Conservation (phyloP, 1,140 invertebrate species). For the Copidosoma floridanum region DNA sequence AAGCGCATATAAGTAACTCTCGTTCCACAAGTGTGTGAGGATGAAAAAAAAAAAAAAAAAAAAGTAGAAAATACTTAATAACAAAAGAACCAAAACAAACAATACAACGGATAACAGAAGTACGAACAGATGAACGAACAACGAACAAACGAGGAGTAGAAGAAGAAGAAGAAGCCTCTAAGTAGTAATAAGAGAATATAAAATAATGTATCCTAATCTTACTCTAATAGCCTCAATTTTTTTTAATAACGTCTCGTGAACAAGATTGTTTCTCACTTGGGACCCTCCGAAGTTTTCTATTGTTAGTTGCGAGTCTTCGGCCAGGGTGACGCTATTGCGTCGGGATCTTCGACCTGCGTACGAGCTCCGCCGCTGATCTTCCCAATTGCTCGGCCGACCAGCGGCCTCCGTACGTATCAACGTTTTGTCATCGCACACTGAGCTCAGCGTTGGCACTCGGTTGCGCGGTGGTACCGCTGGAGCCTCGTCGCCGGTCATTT, state of each 20-base stretch:
- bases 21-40: too few species aligned
- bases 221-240: constrained; percentile 31
- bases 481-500: constrained; percentile 60
- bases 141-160: constrained; percentile 8
- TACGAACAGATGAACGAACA: too few species aligned
- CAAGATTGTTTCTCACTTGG: constrained; percentile 58
- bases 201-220: constrained; percentile 30
- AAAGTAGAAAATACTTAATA: too few species aligned
- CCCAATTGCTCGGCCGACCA: constrained; percentile 82
- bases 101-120: too few species aligned
- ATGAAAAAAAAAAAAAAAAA: too few species aligned
- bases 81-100: too few species aligned
- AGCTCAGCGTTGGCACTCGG: constrained; percentile 73
- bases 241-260: constrained; percentile 31
- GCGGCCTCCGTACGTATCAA: constrained; percentile 63
- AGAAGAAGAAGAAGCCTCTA: constrained; percentile 21
- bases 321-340: constrained; percentile 76
- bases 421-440: constrained; percentile 59
- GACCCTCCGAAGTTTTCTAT: constrained; percentile 90
- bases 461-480: constrained; percentile 80
- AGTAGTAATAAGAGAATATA: constrained; percentile 27
- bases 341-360: constrained; percentile 80
- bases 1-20: too few species aligned
- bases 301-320: constrained; percentile 84
- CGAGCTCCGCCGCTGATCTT: constrained; percentile 67